These are phyloP conservation scores for Gavialis gangeticus DNA, from an alignment of 2,113 vertebrate genomes.

Conservation along the genomic window DNA sequence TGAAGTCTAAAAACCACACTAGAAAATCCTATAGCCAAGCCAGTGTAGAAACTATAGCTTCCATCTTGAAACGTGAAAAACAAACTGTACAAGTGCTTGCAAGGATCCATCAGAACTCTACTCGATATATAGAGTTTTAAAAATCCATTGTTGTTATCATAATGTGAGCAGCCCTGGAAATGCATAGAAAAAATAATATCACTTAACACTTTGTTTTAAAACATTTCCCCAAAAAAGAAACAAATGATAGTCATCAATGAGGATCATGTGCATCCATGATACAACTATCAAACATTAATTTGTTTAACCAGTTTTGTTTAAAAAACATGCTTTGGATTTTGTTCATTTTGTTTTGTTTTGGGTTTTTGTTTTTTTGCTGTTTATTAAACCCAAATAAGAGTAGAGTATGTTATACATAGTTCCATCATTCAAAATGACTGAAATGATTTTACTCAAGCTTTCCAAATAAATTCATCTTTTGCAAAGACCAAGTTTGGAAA, in stretches of 20 bases:
- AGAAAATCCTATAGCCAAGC: background rate
- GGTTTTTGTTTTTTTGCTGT: background rate
- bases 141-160: background rate
- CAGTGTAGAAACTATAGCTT: background rate
- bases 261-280: background rate
- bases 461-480: background rate
- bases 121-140: background rate
- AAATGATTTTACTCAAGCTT: background rate
- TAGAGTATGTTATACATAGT: background rate
- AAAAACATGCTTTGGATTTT: background rate
- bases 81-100: slow-evolving; percentile 4
- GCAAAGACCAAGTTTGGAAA: background rate
- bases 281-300: background rate
- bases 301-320: background rate
- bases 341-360: background rate
- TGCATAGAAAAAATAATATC: background rate
- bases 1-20: slow-evolving; percentile 10
- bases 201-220: background rate
- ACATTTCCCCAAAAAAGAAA: background rate
- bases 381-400: background rate
- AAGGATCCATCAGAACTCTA: slow-evolving; percentile 2
- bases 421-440: background rate
- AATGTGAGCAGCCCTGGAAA: background rate
- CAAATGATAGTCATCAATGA: background rate
- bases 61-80: background rate